Conservation (phyloP, 2,888 invertebrate species). For the Netelia fuscicornis region DNA sequence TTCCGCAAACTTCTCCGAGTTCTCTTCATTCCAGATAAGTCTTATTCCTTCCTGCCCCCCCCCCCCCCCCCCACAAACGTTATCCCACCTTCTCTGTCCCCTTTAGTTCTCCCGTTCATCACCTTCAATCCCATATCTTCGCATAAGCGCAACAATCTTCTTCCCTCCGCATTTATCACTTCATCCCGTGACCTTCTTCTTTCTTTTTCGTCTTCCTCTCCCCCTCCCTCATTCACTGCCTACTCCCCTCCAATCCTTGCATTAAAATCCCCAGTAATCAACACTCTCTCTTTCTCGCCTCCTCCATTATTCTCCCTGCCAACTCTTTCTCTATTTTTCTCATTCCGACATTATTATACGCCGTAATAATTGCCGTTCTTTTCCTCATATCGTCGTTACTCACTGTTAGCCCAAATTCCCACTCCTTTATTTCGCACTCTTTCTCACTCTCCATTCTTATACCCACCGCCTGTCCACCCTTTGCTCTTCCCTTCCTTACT, state of each 20-base stretch:
- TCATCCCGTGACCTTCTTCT: constrained; percentile 30
- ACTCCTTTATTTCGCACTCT: not conserved
- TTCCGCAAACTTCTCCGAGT: no score
- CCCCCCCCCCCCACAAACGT: no score
- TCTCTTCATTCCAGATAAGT: no score
- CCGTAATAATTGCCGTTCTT: not conserved
- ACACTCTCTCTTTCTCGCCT: not conserved
- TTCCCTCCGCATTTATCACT: constrained; percentile 18
- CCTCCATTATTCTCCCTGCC: not conserved
- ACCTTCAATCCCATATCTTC: no score
- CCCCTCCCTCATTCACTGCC: constrained; percentile 1
- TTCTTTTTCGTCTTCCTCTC: not conserved
- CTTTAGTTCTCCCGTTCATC: no score
- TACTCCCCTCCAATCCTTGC: constrained; percentile 13
- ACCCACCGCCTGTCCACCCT: constrained; percentile 2
- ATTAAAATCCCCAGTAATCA: constrained; percentile 38
- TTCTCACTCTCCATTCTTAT: not conserved
- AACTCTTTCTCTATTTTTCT: not conserved
- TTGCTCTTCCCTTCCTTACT: constrained; percentile 17
- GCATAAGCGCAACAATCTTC: no score
- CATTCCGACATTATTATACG: constrained; percentile 1
- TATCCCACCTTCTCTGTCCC: no score
- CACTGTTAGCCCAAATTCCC: not conserved
- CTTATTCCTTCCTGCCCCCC: no score
- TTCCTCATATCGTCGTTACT: not conserved